Percentiles rank a stretch among this genome's conserved stretches.
Evolutionary conservation across 2,888 invertebrate species (phyloP).

Genomic region (Lepidochrysops patricia): DNA sequence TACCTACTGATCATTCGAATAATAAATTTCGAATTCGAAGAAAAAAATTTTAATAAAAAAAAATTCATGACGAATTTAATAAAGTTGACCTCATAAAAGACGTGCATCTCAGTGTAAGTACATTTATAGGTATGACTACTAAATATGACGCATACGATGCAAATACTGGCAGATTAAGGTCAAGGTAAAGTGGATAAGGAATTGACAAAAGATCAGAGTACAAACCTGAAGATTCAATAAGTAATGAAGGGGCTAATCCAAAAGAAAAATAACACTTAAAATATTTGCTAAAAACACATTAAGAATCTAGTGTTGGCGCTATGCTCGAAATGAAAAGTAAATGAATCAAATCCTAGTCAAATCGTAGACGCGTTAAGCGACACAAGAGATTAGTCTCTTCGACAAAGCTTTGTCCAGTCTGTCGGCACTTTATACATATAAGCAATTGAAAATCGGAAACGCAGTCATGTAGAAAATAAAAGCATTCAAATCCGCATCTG

Average conservation of each 20-base stretch:
- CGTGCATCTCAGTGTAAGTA: constrained; percentile 1
- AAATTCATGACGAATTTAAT: background rate
- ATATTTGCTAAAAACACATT: no score
- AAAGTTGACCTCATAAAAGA: background rate
- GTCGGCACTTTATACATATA: background rate
- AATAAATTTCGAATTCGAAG: no score
- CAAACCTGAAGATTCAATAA: background rate
- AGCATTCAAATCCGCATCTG: background rate
- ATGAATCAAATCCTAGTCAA: background rate
- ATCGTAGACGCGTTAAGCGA: background rate
- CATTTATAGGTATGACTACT: constrained; percentile 3
- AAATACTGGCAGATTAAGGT: constrained; percentile 9
- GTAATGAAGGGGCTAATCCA: no score
- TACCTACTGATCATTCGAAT: no score
- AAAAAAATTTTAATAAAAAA: background rate
- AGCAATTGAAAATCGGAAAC: background rate
- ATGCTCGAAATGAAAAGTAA: background rate
- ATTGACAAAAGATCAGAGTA: background rate
- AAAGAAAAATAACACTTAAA: no score
- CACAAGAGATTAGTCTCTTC: no score
- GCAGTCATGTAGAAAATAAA: background rate
- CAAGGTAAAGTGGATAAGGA: constrained; percentile 1
- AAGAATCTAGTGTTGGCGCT: no score
- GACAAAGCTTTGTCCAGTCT: background rate
- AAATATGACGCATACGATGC: constrained; percentile 7